Evolutionary conservation across 2,888 invertebrate species (phyloP).

Genomic region (Drosophila anomelani): DNA sequence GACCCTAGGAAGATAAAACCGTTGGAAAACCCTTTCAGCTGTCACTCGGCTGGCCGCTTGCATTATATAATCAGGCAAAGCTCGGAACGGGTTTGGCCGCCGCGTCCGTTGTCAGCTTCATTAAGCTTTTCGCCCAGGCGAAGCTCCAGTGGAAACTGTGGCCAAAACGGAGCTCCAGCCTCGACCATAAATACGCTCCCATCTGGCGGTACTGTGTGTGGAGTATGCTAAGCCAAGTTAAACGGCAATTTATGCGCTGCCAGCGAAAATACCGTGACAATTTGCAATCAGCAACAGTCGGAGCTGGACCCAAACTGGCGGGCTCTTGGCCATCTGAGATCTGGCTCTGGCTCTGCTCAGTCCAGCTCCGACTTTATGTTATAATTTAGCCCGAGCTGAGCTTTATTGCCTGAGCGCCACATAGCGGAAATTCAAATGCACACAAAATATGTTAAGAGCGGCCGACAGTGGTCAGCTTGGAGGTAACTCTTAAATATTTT

Average conservation of each 20-base stretch:
- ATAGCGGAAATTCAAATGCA: conserved; percentile 80
- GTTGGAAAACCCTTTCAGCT: conserved; percentile 45
- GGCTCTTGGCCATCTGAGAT: conserved; percentile 23
- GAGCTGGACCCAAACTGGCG: conserved; percentile 29
- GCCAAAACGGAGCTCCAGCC: conserved; percentile 33
- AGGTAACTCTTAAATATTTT: not conserved
- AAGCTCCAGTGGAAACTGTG: conserved; percentile 14
- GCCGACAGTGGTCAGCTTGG: conserved; percentile 2
- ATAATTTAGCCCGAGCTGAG: conserved; percentile 71
- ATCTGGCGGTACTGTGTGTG: conserved; percentile 50
- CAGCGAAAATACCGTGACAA: conserved; percentile 78
- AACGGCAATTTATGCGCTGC: conserved; percentile 79
- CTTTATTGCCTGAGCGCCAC: conserved; percentile 69
- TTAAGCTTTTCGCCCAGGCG: conserved; percentile 55
- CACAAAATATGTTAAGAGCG: conserved; percentile 70
- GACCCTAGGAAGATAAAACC: conserved; percentile 30
- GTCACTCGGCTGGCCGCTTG: conserved; percentile 31
- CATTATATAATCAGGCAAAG: conserved; percentile 58
- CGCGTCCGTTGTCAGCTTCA: conserved; percentile 53
- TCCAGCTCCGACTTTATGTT: conserved; percentile 62
- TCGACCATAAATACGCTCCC: conserved; percentile 59
- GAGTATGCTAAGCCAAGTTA: conserved; percentile 59
- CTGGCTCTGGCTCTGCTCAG: conserved; percentile 12
- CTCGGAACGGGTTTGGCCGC: conserved; percentile 42
- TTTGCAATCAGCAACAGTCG: conserved; percentile 73